phyloP scores from a whole-genome alignment of 2,113 vertebrate species.

The Coturnix japonica region DNA sequence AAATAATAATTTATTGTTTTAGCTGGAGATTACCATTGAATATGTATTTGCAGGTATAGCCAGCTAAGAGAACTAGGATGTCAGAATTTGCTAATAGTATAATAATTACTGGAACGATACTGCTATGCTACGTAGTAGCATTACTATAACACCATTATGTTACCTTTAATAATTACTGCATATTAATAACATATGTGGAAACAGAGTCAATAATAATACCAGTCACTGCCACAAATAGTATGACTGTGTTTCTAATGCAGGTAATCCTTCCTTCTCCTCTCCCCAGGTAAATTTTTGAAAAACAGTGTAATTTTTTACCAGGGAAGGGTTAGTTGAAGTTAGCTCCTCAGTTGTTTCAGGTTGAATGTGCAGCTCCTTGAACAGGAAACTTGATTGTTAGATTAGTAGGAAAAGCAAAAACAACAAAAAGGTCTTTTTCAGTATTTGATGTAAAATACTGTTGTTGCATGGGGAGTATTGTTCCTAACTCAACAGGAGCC shows the following conservation, averaged over 20 bases:
- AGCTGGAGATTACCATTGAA: not conserved
- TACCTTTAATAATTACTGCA: not conserved
- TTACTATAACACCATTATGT: constrained; percentile 22
- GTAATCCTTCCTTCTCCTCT: not conserved
- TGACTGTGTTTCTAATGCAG: not conserved
- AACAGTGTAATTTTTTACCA: not conserved
- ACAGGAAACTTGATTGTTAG: not conserved
- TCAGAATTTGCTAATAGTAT: not conserved
- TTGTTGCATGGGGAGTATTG: not conserved
- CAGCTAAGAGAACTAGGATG: not conserved
- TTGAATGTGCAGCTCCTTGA: not conserved
- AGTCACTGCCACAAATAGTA: not conserved
- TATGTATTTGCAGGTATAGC: not conserved
- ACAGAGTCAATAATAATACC: not conserved
- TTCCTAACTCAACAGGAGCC: not conserved
- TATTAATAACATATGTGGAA: constrained; percentile 22
- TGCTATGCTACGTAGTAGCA: not conserved
- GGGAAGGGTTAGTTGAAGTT: not conserved
- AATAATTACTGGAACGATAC: constrained; percentile 16
- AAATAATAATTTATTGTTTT: not conserved
- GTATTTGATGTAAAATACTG: not conserved
- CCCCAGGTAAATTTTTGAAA: not conserved
- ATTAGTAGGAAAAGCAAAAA: not conserved
- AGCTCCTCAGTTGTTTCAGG: not conserved
- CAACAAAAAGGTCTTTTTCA: not conserved